Conservation (phyloP, 2,888 invertebrate species). For the Tethea ocularis region DNA sequence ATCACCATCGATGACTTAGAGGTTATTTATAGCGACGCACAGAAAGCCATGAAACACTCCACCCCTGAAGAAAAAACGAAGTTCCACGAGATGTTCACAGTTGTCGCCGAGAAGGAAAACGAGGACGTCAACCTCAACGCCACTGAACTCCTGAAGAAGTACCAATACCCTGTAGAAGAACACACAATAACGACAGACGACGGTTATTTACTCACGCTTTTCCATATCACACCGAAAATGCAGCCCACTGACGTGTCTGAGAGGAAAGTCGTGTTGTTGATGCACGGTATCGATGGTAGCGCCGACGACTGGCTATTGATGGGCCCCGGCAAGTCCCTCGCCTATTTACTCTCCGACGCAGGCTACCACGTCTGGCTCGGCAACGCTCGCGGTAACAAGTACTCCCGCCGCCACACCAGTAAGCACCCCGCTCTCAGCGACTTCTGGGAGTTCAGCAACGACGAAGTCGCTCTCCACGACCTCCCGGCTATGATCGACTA, state of each 20-base stretch:
- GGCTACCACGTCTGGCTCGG: slow-evolving; percentile 78
- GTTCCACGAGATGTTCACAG: slow-evolving; percentile 51
- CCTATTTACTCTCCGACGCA: slow-evolving; percentile 65
- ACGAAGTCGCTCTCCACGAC: slow-evolving; percentile 73
- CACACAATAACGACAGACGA: slow-evolving; percentile 70
- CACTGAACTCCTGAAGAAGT: slow-evolving; percentile 60
- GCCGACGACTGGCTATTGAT: slow-evolving; percentile 88
- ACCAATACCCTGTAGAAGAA: slow-evolving; percentile 65
- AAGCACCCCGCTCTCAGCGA: slow-evolving; percentile 62
- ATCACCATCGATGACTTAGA: slow-evolving; percentile 55
- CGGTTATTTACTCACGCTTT: slow-evolving; percentile 70
- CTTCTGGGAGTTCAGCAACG: slow-evolving; percentile 75
- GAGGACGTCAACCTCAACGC: slow-evolving; percentile 55
- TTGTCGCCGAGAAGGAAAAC: slow-evolving; percentile 37
- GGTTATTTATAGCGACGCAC: slow-evolving; percentile 62
- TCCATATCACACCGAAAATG: slow-evolving; percentile 66
- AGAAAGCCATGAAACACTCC: slow-evolving; percentile 57
- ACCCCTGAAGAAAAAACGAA: slow-evolving; percentile 53
- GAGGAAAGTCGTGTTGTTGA: slow-evolving; percentile 77
- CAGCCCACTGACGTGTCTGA: slow-evolving; percentile 38
- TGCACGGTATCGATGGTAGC: slow-evolving; percentile 87
- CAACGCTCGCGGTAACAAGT: slow-evolving; percentile 72
- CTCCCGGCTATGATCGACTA: slow-evolving; percentile 75
- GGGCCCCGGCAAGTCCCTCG: slow-evolving; percentile 81
- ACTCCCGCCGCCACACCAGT: slow-evolving; percentile 64